These are phyloP conservation scores for Pyralis farinalis DNA, from an alignment of 2,888 invertebrate genomes.

Conservation along the genomic window DNA sequence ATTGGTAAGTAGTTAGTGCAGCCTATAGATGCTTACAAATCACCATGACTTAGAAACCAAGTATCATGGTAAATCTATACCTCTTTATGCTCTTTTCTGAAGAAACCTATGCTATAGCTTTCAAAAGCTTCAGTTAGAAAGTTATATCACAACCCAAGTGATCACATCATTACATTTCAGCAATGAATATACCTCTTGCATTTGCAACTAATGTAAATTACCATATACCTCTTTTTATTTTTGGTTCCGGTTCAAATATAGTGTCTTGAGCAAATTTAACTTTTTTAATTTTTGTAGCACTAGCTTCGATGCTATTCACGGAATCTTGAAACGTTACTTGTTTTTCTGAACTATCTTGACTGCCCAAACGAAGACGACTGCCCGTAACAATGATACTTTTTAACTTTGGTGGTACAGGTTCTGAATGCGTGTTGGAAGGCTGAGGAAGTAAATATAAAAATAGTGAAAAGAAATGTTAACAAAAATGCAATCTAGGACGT, in stretches of 20 bases:
- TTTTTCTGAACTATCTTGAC: constrained; percentile 67
- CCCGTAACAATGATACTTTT: constrained; percentile 63
- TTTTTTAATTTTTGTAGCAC: constrained; percentile 47
- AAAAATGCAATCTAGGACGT: no score
- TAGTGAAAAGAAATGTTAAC: not conserved
- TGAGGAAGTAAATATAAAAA: constrained; percentile 26
- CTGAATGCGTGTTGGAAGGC: constrained; percentile 50
- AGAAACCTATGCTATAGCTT: no score
- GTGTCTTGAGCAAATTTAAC: constrained; percentile 71
- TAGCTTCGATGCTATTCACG: constrained; percentile 38
- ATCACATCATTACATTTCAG: no score
- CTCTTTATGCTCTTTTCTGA: no score
- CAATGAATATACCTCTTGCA: no score
- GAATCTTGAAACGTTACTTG: constrained; percentile 64
- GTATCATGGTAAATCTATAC: no score
- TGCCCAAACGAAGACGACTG: constrained; percentile 46
- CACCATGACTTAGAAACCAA: no score
- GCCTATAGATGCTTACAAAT: no score
- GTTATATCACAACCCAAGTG: no score
- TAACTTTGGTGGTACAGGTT: constrained; percentile 44
- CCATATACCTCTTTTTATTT: constrained; percentile 49
- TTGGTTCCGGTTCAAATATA: constrained; percentile 51
- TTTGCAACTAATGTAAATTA: no score
- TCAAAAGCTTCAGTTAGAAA: no score
- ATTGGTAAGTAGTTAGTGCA: no score